Conservation (phyloP, 2,888 invertebrate genomes). For the Agrotis clavis region DNA sequence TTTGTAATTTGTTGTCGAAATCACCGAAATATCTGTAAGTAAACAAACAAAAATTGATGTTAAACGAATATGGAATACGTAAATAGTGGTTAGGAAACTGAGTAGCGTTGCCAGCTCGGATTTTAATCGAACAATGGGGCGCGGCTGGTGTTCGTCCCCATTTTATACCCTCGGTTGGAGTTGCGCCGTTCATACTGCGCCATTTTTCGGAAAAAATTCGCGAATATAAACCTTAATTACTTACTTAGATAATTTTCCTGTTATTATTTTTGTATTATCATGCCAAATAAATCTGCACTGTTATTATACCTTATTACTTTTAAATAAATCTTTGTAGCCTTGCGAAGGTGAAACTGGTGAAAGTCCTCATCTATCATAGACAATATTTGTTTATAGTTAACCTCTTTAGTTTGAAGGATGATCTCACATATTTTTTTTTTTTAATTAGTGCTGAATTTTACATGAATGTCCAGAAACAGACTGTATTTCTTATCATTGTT, state of each 20-base stretch:
- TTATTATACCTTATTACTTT: background rate
- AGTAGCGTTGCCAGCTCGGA: background rate
- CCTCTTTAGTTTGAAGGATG: background rate
- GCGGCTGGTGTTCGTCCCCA: background rate
- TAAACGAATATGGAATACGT: background rate
- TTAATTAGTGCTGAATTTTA: background rate
- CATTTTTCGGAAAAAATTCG: background rate
- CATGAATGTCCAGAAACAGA: too few relatives aligned
- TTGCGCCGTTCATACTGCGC: conserved; percentile 12
- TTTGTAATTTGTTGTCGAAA: too few relatives aligned
- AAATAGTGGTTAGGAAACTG: background rate
- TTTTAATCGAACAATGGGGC: background rate
- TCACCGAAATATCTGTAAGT: background rate
- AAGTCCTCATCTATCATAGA: background rate
- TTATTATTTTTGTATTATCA: background rate
- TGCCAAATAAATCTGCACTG: background rate
- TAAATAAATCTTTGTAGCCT: background rate
- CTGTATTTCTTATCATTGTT: too few relatives aligned
- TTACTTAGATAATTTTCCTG: too few relatives aligned
- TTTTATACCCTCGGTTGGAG: background rate
- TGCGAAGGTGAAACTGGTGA: background rate
- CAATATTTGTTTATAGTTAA: conserved; percentile 1
- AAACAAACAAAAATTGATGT: background rate
- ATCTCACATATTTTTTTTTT: background rate
- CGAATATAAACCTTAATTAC: background rate